A percentile compares a stretch with the other conserved stretches of the same genome.
Evolutionary conservation across 2,888 invertebrate species (phyloP).

Genomic region (Cantharis flavilabris): DNA sequence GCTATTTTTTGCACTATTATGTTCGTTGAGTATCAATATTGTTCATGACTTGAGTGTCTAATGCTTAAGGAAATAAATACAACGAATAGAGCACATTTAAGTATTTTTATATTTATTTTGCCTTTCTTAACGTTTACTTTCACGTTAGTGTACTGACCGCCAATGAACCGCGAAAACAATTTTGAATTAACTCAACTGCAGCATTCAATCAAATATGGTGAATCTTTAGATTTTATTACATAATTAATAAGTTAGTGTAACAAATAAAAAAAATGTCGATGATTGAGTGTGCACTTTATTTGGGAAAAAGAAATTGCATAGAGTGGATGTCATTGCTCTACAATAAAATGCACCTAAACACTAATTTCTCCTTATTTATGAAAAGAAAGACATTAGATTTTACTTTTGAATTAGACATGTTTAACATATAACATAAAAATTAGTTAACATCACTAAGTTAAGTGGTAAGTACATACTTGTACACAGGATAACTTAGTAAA

Average conservation of each 20-base stretch:
- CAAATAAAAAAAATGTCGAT: no score
- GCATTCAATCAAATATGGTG: background rate
- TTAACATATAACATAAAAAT: background rate
- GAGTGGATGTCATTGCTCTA: background rate
- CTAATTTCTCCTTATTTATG: background rate
- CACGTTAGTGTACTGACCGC: slow-evolving; percentile 13
- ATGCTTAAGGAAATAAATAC: slow-evolving; percentile 1
- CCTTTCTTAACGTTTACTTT: slow-evolving; percentile 1
- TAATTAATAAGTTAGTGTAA: background rate
- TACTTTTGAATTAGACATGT: background rate
- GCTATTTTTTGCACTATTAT: background rate
- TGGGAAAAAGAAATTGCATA: background rate
- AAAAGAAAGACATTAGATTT: background rate
- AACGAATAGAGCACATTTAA: background rate
- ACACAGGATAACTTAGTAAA: background rate
- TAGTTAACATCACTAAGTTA: background rate
- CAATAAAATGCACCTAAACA: background rate
- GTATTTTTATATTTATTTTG: background rate
- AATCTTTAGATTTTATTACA: background rate
- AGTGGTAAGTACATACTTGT: background rate
- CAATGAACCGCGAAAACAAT: slow-evolving; percentile 3
- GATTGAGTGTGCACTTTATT: background rate
- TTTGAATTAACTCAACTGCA: background rate
- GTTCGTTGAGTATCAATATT: slow-evolving; percentile 3
- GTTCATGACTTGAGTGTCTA: slow-evolving; percentile 3